Percentiles rank a stretch among this genome's conserved stretches.
Evolutionary conservation across 2,113 vertebrate genomes (phyloP).

Genomic region (Malurus elegans): DNA sequence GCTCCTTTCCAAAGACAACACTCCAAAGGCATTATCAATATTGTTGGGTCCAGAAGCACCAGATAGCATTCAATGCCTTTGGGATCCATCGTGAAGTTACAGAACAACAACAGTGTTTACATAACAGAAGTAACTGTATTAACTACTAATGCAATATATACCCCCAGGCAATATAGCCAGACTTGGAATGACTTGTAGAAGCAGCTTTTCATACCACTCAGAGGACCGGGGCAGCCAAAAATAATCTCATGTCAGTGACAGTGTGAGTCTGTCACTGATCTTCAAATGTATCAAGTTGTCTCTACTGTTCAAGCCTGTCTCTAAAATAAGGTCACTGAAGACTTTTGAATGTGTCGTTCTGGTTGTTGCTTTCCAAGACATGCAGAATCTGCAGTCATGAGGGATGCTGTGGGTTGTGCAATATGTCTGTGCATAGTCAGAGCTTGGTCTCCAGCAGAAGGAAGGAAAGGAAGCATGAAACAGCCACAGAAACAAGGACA

Average conservation of each 20-base stretch:
- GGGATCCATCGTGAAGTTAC: background rate
- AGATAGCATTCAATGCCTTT: background rate
- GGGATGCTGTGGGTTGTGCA: background rate
- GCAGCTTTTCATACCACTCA: background rate
- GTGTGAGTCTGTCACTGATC: background rate
- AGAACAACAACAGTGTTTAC: background rate
- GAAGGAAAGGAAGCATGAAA: background rate
- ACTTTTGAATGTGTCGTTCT: background rate
- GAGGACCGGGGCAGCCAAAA: background rate
- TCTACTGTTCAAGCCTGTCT: background rate
- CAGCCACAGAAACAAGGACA: background rate
- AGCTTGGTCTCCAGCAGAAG: background rate
- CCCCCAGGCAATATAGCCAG: background rate
- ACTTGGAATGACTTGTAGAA: background rate
- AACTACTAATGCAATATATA: background rate
- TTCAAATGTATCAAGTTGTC: background rate
- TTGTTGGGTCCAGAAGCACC: background rate
- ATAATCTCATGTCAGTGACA: conserved; percentile 18
- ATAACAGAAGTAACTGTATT: background rate
- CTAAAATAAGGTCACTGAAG: background rate
- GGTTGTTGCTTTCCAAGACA: background rate
- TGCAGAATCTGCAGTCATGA: background rate
- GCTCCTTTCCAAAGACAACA: background rate
- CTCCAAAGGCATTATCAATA: background rate
- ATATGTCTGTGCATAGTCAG: background rate